Percentiles rank a stretch among this genome's conserved stretches.
Conservation (phyloP, 2,797 vertebrate species). For the Diglossa cyanea region DNA sequence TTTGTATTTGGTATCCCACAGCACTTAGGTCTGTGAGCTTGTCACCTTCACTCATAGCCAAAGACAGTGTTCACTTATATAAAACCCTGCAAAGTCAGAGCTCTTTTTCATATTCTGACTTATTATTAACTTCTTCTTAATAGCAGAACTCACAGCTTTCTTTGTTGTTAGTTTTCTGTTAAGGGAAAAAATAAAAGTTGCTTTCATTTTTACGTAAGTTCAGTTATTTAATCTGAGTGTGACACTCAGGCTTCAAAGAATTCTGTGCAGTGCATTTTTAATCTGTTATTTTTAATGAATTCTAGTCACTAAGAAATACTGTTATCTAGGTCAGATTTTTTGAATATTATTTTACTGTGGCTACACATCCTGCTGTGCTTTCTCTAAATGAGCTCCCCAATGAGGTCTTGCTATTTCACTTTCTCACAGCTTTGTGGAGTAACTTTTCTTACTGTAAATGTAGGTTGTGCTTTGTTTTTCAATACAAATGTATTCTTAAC, state of each 20-base stretch:
- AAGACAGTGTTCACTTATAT: neutral
- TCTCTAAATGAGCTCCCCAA: constrained; percentile 37
- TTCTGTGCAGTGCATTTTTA: constrained; percentile 14
- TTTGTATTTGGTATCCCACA: neutral
- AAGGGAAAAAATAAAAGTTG: neutral
- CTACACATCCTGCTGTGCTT: neutral
- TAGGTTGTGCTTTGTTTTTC: neutral
- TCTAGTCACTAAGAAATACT: constrained; percentile 23
- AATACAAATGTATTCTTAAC: neutral
- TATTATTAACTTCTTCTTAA: neutral
- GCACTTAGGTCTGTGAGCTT: neutral
- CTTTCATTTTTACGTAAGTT: neutral
- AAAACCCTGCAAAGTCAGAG: neutral
- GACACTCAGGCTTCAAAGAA: constrained; percentile 40
- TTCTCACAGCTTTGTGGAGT: neutral
- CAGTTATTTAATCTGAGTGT: constrained; percentile 17
- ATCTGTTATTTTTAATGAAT: constrained; percentile 44
- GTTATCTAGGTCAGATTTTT: constrained; percentile 58
- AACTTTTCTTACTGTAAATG: neutral
- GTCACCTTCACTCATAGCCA: neutral
- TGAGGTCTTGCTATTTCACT: neutral
- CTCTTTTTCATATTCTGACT: neutral
- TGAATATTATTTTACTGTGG: constrained; percentile 27
- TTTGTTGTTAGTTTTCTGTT: neutral
- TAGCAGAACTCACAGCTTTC: neutral